Conservation (phyloP, 1,140 invertebrate genomes). For the Cheumatopsyche charites region DNA sequence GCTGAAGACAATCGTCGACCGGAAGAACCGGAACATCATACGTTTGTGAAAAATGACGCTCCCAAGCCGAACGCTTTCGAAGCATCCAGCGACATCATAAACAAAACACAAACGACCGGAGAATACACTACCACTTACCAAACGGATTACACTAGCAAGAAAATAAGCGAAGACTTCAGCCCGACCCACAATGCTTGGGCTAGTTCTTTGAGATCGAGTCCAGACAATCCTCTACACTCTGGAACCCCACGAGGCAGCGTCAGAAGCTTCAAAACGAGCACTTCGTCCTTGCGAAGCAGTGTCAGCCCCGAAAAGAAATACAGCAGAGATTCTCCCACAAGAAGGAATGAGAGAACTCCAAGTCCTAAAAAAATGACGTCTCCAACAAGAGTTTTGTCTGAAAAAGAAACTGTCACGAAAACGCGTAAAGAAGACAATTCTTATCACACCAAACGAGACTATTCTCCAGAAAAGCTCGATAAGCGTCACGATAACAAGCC, state of each 20-base stretch:
- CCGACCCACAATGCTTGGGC: conserved; percentile 75
- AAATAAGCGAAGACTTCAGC: conserved; percentile 68
- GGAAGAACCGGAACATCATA: conserved; percentile 7
- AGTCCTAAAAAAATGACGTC: conserved; percentile 47
- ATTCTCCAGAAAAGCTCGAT: conserved; percentile 36
- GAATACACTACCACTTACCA: conserved; percentile 67
- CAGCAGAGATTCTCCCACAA: conserved; percentile 33
- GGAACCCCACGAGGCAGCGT: conserved; percentile 57
- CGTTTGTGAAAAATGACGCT: conserved; percentile 26
- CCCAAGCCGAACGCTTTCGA: conserved; percentile 36
- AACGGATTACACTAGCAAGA: conserved; percentile 62
- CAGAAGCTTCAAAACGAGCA: conserved; percentile 54
- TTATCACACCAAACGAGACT: background rate
- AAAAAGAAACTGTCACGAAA: background rate
- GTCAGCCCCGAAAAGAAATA: conserved; percentile 62
- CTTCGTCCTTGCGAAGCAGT: conserved; percentile 61
- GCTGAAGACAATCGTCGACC: conserved; percentile 27
- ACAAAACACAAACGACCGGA: conserved; percentile 36
- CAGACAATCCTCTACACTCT: conserved; percentile 62
- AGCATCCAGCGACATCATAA: conserved; percentile 43
- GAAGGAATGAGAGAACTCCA: conserved; percentile 30
- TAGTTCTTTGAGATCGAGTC: conserved; percentile 68
- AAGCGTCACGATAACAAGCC: background rate
- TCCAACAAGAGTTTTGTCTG: conserved; percentile 45
- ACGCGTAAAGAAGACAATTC: background rate